A percentile compares a stretch with the other conserved stretches of the same genome.
phyloP scores from a whole-genome alignment of 2,113 vertebrate species.

The Anthoscopus minutus region DNA sequence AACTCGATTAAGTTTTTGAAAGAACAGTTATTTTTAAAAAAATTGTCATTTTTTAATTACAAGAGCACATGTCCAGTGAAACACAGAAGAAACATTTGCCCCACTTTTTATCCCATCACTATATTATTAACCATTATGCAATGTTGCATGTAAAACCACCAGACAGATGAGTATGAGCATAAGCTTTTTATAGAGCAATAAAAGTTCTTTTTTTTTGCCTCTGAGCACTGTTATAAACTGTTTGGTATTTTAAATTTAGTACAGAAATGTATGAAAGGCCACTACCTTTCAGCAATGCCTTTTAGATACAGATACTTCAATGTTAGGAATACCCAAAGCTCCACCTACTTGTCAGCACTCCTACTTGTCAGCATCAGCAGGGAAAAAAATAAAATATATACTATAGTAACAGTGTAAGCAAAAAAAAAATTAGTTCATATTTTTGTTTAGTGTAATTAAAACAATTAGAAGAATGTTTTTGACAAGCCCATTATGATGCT shows the following conservation, averaged over 20 bases:
- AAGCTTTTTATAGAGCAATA: background rate
- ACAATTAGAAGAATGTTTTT: background rate
- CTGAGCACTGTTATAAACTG: background rate
- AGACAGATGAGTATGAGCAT: background rate
- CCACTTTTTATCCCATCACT: background rate
- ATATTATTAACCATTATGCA: background rate
- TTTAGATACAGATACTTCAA: background rate
- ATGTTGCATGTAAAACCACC: background rate
- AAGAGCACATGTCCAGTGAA: background rate
- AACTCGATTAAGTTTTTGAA: background rate
- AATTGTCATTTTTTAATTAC: background rate
- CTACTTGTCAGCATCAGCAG: background rate
- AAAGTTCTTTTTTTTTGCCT: background rate
- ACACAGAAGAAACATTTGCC: background rate
- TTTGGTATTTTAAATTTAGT: background rate
- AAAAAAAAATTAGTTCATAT: background rate
- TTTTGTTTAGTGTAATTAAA: conserved; percentile 13
- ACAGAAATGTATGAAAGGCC: background rate
- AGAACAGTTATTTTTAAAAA: background rate
- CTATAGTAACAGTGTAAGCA: background rate
- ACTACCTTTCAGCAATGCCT: background rate
- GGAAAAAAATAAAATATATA: background rate
- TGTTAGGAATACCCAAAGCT: background rate
- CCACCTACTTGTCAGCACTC: background rate
- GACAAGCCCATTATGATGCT: background rate